phyloP scores from a whole-genome alignment of 2,113 vertebrate species.

The Lontra canadensis region DNA sequence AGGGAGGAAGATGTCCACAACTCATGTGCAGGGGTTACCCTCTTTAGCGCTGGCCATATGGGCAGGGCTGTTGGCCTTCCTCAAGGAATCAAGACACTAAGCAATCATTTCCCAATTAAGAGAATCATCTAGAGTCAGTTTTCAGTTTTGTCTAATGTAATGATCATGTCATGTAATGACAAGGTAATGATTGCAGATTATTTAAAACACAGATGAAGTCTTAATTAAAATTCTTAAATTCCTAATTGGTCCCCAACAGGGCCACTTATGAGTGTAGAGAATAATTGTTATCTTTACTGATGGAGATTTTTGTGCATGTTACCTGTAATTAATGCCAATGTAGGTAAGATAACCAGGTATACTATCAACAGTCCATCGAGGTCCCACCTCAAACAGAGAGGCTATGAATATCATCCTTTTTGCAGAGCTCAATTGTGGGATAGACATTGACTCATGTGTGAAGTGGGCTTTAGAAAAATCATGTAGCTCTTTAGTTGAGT shows the following conservation, averaged over 20 bases:
- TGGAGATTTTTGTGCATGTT: not conserved
- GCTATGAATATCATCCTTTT: not conserved
- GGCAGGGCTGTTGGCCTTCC: not conserved
- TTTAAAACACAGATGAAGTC: not conserved
- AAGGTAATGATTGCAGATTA: not conserved
- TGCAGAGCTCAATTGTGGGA: not conserved
- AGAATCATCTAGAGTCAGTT: not conserved
- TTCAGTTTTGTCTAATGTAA: not conserved
- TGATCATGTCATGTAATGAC: not conserved
- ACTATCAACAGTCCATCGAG: fast-evolving
- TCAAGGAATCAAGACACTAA: not conserved
- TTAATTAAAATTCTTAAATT: constrained; percentile 33
- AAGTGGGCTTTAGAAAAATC: not conserved
- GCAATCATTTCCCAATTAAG: not conserved
- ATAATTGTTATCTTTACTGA: not conserved
- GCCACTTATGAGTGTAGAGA: not conserved
- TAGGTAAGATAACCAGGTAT: not conserved
- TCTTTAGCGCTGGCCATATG: fast-evolving
- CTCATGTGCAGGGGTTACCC: not conserved
- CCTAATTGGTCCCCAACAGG: not conserved
- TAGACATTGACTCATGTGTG: not conserved
- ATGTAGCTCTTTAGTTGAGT: not conserved
- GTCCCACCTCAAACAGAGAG: too few relatives aligned
- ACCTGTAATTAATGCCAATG: not conserved
- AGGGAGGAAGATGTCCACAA: not conserved